Evolutionary conservation across 37 sponge, comb jelly and placozoan species (phyloP), one percentile per base, ranked within the genome.

Genomic region (Trichoplax adhaerens): DNA sequence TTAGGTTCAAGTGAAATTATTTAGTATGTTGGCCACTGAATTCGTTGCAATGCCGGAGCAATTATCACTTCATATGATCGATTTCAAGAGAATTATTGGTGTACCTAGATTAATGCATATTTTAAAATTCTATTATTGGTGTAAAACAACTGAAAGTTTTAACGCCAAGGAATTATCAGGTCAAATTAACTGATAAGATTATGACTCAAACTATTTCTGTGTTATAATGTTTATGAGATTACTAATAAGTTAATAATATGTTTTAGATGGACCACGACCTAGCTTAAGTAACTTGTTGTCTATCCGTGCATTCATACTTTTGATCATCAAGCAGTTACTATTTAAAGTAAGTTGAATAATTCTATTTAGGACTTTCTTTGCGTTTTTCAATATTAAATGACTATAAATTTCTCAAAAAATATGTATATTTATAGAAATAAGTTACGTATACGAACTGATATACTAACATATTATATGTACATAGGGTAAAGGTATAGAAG

Each of bases 1-100:
- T 6, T 77, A 86, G 80, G 80, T 87, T 56, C 88, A 87, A 70
- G 61, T 74, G 7, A 56, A 73, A 29, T 75, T 87, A 69, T 82
- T 83, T 68, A 84, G 82, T 51, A 74, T 68, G 2, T 64, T 87
- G 29, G 85, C 82, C 50, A 56, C 85, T 5, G 75, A 84, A 56
- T 83, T 84, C 58, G 52, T 71, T 49, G 52, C 55, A 12, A 62
- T 54, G 7, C 53, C 62, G 2, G 73, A 76, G 68, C 78, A 79
- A 3, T 59, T 5, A 1, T 70, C 71, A 60, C 71, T 74, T 0
- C 78, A n/a, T 6, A 0, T 5, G 6, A 62, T 81, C 58, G 63
- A 77, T 64, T 69, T 87, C 5, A 62, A 76, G 2, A 78, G 79
- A 8, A 12, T 79, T 50, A 74, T 81, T 2, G 79, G 72, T 5